Evolutionary conservation across 2,888 invertebrate genomes (phyloP), one percentile per base, ranked within the genome.

Genomic region (Lapara coniferarum): DNA sequence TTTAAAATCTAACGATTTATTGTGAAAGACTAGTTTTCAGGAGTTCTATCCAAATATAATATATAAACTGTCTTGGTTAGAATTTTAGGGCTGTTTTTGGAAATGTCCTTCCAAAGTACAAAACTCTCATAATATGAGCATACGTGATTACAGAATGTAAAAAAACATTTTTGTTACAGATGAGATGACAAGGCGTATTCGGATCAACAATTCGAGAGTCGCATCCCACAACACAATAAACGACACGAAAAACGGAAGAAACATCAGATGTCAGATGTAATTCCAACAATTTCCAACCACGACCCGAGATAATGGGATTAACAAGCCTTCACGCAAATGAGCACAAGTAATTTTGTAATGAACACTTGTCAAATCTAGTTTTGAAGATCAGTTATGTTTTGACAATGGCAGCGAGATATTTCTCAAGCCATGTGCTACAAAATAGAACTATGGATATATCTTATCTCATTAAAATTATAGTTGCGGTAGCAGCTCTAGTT

Each of bases 271-370:
- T 19, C 25, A 69, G 44, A 63, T 19, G 44, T 68, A 68, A 68
- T 85, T 87, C 84, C 81, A 72, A 77, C 81, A 81, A 79, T 82
- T 79, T 77, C 73, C 75, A 77, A 73, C 71, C 75, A 74, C 75
- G 76, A 75, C 66, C 72, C 74, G 71, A 75, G 76, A 89, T 78
- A 85, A 90, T 89, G 89, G 82, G 79, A 81, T 77, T 81, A 81
- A 79, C 75, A 75, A 69, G 70, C 69, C 66, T 77, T 78, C 74
- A 77, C 67, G 69, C 56, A 68, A 67, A 58, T 66, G 16, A 69
- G 71, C 70, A 70, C 19, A 72, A 66, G 16, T 71, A 66, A 58
- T 69, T 58, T 51, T 46, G 30, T 12, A 16, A 49, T 68, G 49
- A 37, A 46, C 13, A 49, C 49, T 51, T 1, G 55, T 51, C 12